phyloP scores from a whole-genome alignment of 2,113 vertebrate species.

The Oceanodroma tethys region DNA sequence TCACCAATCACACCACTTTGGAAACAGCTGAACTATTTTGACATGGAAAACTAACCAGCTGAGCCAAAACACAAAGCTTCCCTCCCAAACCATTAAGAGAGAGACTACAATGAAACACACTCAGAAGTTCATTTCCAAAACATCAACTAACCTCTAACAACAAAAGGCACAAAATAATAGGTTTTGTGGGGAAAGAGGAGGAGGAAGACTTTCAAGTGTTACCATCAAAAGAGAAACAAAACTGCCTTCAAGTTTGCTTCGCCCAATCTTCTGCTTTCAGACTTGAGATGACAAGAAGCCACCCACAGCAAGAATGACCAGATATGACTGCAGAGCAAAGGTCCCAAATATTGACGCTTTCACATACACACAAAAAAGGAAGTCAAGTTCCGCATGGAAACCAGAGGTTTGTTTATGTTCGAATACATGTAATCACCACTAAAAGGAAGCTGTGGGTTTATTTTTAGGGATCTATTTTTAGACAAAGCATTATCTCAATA shows the following conservation, averaged over 20 bases:
- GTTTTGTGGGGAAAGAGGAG: not conserved
- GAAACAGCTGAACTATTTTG: not conserved
- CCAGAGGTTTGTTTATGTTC: slow-evolving; percentile 6
- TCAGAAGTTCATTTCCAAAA: not conserved
- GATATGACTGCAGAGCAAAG: not conserved
- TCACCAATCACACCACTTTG: not conserved
- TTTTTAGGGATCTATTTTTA: slow-evolving; percentile 50
- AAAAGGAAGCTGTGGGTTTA: slow-evolving; percentile 45
- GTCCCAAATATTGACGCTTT: not conserved
- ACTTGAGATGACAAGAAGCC: not conserved
- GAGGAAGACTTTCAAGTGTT: not conserved
- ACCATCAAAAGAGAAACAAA: not conserved
- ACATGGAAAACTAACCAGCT: not conserved
- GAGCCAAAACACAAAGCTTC: not conserved
- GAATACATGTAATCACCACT: not conserved
- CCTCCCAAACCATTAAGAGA: not conserved
- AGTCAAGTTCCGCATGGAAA: not conserved
- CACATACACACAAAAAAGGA: not conserved
- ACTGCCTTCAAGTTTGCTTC: not conserved
- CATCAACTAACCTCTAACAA: not conserved
- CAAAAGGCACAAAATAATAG: not conserved
- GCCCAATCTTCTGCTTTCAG: not conserved
- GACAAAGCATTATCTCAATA: slow-evolving; percentile 19
- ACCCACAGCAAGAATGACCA: not conserved
- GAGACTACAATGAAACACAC: not conserved